Conservation (phyloP, 2,113 vertebrate species). For the Atlantisia rogersi region DNA sequence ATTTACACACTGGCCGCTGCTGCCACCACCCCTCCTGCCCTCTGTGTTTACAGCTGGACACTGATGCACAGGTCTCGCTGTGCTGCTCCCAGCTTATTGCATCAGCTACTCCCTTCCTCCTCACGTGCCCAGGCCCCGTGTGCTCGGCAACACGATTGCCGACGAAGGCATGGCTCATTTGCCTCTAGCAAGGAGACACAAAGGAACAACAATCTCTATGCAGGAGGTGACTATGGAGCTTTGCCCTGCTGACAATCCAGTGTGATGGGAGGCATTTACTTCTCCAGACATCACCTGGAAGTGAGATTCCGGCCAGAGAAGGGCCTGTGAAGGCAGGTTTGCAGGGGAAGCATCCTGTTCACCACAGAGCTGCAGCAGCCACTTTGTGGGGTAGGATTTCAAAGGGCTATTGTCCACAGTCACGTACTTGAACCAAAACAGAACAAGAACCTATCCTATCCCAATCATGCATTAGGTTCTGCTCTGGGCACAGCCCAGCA, state of each 20-base stretch:
- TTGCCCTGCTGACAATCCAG: not conserved
- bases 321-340: not conserved
- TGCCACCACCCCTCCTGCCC: not conserved
- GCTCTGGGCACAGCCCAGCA: not conserved
- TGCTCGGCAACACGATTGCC: fast-evolving
- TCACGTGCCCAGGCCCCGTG: fast-evolving
- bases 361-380: not conserved
- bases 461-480: not conserved
- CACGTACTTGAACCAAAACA: not conserved
- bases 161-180: not conserved
- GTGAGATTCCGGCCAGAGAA: not conserved
- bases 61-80: not conserved
- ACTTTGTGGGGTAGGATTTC: not conserved
- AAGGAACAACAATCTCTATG: not conserved
- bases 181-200: not conserved
- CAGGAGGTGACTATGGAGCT: not conserved
- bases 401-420: not conserved
- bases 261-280: not conserved
- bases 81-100: not conserved
- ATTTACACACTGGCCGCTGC: not conserved
- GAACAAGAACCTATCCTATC: not conserved
- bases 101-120: not conserved
- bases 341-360: not conserved
- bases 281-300: not conserved
- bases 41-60: not conserved